Evolutionary conservation across 1,140 invertebrate species (phyloP).

Genomic region (Bombus superbus): DNA sequence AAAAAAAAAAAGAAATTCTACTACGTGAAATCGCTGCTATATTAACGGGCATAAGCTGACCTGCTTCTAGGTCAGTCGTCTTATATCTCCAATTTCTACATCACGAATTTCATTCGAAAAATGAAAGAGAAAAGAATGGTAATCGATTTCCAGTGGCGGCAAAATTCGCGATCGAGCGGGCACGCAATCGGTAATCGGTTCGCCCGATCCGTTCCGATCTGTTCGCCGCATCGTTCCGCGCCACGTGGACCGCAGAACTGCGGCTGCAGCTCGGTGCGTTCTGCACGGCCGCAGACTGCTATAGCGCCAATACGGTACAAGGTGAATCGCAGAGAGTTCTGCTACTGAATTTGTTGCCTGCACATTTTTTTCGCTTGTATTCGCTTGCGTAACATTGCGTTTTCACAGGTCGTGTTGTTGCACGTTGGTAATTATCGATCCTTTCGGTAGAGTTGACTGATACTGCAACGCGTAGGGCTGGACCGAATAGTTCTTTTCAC

Average conservation of each 20-base stretch:
- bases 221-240: neutral
- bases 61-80: neutral
- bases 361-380: neutral
- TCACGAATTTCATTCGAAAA: neutral
- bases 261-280: conserved; percentile 21
- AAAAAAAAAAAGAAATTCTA: too few relatives aligned
- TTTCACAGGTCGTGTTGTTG: too few relatives aligned
- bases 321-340: neutral
- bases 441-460: too few relatives aligned
- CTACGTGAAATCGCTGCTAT: too few relatives aligned
- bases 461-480: too few relatives aligned
- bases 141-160: neutral
- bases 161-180: neutral
- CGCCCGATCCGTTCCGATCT: neutral
- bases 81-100: neutral
- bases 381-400: neutral
- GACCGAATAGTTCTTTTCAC: too few relatives aligned
- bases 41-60: neutral
- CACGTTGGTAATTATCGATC: too few relatives aligned
- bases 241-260: conserved; percentile 41
- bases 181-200: neutral
- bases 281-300: neutral
- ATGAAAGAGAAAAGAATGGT: neutral
- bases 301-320: neutral
- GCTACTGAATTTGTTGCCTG: neutral